phyloP scores from a whole-genome alignment of 2,797 vertebrate genomes.

The Cygnus olor region DNA sequence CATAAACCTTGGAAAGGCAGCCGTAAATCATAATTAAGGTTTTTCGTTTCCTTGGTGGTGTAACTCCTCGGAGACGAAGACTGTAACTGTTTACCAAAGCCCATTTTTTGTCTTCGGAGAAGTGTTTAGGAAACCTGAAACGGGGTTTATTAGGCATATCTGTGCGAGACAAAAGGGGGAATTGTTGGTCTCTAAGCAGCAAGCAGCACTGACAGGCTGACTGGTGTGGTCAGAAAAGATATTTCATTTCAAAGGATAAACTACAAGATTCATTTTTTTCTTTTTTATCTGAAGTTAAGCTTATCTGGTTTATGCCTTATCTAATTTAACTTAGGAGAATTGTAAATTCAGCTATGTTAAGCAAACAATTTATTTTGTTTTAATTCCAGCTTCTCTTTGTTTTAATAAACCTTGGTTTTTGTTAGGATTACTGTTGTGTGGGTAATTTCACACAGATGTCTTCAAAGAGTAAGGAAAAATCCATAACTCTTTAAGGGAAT shows the following conservation, averaged over 20 bases:
- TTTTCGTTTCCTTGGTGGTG: background rate
- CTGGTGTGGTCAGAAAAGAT: constrained; percentile 39
- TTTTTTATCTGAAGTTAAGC: constrained; percentile 25
- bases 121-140: constrained; percentile 49
- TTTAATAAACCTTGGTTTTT: constrained; percentile 58
- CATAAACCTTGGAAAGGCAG: constrained; percentile 36
- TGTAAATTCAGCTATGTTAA: constrained; percentile 54
- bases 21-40: constrained; percentile 60
- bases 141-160: constrained; percentile 27
- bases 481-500: constrained; percentile 39
- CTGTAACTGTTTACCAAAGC: constrained; percentile 51
- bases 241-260: constrained; percentile 63
- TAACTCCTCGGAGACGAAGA: constrained; percentile 30
- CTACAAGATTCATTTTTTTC: background rate
- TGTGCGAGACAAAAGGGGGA: constrained; percentile 37
- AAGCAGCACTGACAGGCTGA: constrained; percentile 6
- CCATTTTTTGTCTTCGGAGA: constrained; percentile 3
- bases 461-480: constrained; percentile 65
- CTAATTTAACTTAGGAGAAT: constrained; percentile 46
- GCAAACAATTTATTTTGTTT: constrained; percentile 57
- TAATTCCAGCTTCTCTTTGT: constrained; percentile 54
- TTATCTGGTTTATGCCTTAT: constrained; percentile 54
- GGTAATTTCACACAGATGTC: constrained; percentile 62
- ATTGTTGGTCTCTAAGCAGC: constrained; percentile 34
- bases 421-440: constrained; percentile 54